Evolutionary conservation across 2,797 vertebrate species (phyloP), one percentile per base, ranked within the genome.

Genomic region (Vespertilio murinus): DNA sequence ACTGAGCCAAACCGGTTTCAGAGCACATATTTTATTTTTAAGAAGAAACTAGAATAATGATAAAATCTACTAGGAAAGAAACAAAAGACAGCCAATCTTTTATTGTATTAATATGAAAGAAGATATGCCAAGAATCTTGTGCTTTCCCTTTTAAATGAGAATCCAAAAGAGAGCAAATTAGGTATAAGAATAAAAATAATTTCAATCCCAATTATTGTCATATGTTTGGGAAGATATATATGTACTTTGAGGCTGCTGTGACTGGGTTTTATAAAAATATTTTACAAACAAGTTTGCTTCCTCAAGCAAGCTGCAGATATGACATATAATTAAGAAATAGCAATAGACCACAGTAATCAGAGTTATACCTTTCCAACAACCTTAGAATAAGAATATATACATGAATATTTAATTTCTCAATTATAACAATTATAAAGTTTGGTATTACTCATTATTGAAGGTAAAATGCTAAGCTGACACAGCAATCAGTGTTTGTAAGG

Each of bases 41-140:
- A 83, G 45, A 86, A 87, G 85, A 93, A 89, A 75, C 67, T 59
- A 54, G 13, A 6, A 94, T 92, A 93, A 96, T 90, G 56, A 96
- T 59, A 79, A 93, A 92, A 96, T 70, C 22, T 54, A 2, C 56
- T 59, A 64, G 30, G 23, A 74, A 94, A 91, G 42, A 89, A 96
- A 87, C 1, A 88, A 85, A 30, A 94, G 28, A 74, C 18, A 73
- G 20, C 14, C 30, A 75, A n/a, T 86, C 40, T 91, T 18, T 65
- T 78, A 38, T 30, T 87, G 18, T 9, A 84, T 91, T 42, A 52
- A 17, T 78, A 80, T 77, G 22, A 93, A 95, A 84, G 64, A 12
- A 92, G 61, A 90, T 61, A 86, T 28, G 28, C 28, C 56, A 83
- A 56, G 1, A 88, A 8, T 38, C 42, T 47, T 79, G 30, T 71